Conservation (phyloP, 2,888 invertebrate species). For the Buathra laborator region DNA sequence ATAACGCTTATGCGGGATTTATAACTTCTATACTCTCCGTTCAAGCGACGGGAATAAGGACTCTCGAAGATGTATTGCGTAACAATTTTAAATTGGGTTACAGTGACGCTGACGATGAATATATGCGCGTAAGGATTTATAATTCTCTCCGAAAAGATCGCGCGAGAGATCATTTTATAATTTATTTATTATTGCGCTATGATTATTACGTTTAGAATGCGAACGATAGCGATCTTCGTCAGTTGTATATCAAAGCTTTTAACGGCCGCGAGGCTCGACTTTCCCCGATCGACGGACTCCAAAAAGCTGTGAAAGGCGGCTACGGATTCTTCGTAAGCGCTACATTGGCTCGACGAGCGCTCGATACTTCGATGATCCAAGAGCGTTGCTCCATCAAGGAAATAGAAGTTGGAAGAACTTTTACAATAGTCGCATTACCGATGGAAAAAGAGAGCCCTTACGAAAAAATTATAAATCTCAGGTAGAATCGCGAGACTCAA, state of each 20-base stretch:
- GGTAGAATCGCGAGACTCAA: slow-evolving; percentile 80
- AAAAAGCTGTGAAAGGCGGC: slow-evolving; percentile 86
- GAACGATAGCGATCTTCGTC: slow-evolving; percentile 86
- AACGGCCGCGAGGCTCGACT: slow-evolving; percentile 80
- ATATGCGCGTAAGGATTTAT: slow-evolving; percentile 86
- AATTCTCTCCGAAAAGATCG: neutral
- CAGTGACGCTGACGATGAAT: slow-evolving; percentile 88
- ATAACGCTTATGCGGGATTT: slow-evolving; percentile 89
- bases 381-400: slow-evolving; percentile 87
- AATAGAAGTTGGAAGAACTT: slow-evolving; percentile 87
- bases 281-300: slow-evolving; percentile 85
- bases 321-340: slow-evolving; percentile 89
- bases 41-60: slow-evolving; percentile 86
- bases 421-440: slow-evolving; percentile 87
- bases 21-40: slow-evolving; percentile 89
- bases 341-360: slow-evolving; percentile 87
- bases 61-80: slow-evolving; percentile 87
- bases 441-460: slow-evolving; percentile 87
- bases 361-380: slow-evolving; percentile 83
- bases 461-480: slow-evolving; percentile 87
- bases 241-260: slow-evolving; percentile 85
- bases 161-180: neutral
- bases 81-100: slow-evolving; percentile 88
- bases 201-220: slow-evolving; percentile 84
- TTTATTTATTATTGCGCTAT: slow-evolving; percentile 13